Evolutionary conservation across 1,140 invertebrate genomes (phyloP), one percentile per base, ranked within the genome.

Genomic region (Paralvinella palmiformis): DNA sequence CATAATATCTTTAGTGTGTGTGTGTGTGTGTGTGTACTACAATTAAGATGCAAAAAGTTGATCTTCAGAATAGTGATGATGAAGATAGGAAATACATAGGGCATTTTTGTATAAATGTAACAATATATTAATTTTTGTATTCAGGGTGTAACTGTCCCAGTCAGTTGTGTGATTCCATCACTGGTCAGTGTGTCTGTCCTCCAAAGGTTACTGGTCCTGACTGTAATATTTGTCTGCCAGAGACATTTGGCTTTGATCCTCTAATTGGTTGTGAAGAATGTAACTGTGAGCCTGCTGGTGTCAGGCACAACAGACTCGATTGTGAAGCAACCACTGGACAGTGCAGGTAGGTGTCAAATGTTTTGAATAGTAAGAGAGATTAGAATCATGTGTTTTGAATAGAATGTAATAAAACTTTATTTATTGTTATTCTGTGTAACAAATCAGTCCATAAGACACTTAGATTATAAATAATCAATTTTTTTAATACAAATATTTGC

Each of bases 251-350:
- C 7, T 98, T 91, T 80, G 91, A 99, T 84, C 86, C 89, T 29
- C 87, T 96, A 6, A 90, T 94, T 73, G 96, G 96, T 5, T 99
- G 96, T 79, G 91, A 95, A 77, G 89, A 92, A 57, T 99, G 96
- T 75, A 89, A 89, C 65, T 99, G 96, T 79, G 86, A 91, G 66
- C 85, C 85, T 1, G 74, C 88, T 24, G 96, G 96, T 50, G 91
- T 96, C 0, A 71, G 86, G 0, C 81, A 85, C 68, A 86, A 87
- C 5, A 84, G 91, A 68, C 73, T 91, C 5, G 92, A 96, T 72
- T 99, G 96, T 79, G 90, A 98, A 74, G 80, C 91, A 0, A 79
- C 87, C 13, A 91, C 85, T 70, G 96, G 96, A 37, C 87, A 86
- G 59, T 97, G 94, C 79, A 74, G 81, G 85, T 89, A 79, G 83